Evolutionary conservation across 2,888 invertebrate genomes (phyloP).

Genomic region (Biston stratarius): DNA sequence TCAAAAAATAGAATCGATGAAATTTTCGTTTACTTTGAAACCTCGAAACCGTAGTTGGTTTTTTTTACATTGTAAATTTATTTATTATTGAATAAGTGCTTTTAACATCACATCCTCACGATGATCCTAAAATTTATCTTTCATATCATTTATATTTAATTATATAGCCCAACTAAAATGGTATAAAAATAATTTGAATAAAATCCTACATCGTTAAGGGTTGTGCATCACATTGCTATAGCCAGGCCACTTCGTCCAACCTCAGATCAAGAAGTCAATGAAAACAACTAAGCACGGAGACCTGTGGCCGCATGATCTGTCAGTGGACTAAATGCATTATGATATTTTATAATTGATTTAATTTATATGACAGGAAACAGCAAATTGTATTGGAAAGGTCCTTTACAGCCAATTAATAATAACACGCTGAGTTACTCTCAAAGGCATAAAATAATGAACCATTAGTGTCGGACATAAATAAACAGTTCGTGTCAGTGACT

Average conservation of each 20-base stretch:
- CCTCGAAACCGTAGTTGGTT: too few relatives aligned
- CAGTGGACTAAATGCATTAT: constrained; percentile 8
- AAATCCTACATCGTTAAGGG: too few relatives aligned
- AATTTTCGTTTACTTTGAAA: too few relatives aligned
- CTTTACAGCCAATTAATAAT: constrained; percentile 14
- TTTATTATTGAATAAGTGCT: too few relatives aligned
- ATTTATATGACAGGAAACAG: constrained; percentile 21
- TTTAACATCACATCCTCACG: background rate
- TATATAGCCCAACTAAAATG: too few relatives aligned
- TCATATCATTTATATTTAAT: too few relatives aligned
- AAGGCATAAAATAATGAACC: background rate
- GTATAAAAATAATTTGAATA: too few relatives aligned
- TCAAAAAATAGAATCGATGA: too few relatives aligned
- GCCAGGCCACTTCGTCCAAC: too few relatives aligned
- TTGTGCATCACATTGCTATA: too few relatives aligned
- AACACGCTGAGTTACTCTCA: background rate
- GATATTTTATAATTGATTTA: constrained; percentile 9
- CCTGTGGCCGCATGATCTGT: background rate
- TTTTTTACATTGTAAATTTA: too few relatives aligned
- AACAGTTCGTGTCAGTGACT: constrained; percentile 11
- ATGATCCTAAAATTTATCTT: too few relatives aligned
- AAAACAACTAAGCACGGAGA: background rate
- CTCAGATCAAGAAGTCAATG: background rate
- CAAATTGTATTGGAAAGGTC: constrained; percentile 10
- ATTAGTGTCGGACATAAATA: constrained; percentile 1